phyloP scores from a whole-genome alignment of 2,888 invertebrate species.

The Drosophila niveifrons region DNA sequence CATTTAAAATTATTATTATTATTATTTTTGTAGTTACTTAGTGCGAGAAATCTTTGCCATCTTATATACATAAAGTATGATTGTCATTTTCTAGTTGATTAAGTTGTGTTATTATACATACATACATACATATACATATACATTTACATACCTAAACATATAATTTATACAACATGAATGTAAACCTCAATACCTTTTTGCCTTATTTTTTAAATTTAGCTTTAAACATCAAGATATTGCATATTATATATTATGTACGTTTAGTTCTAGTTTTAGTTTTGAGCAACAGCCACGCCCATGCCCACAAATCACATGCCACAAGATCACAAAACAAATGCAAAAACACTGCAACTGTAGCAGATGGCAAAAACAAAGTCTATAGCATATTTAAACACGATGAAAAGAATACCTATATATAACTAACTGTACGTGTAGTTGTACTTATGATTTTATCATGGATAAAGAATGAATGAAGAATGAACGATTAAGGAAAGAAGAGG shows the following conservation, averaged over 20 bases:
- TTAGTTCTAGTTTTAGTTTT: slow-evolving; percentile 63
- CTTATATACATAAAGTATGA: slow-evolving; percentile 40
- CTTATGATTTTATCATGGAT: slow-evolving; percentile 69
- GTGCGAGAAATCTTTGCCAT: slow-evolving; percentile 69
- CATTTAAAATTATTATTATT: slow-evolving; percentile 25
- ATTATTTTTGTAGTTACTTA: slow-evolving; percentile 51
- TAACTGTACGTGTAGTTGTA: slow-evolving; percentile 72
- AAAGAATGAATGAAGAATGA: neutral
- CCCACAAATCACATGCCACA: slow-evolving; percentile 30
- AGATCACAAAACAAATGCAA: slow-evolving; percentile 1
- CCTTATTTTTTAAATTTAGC: slow-evolving; percentile 72
- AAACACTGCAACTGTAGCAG: slow-evolving; percentile 30
- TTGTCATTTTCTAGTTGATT: slow-evolving; percentile 48
- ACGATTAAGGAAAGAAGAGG: slow-evolving; percentile 7
- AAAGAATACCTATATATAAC: slow-evolving; percentile 38
- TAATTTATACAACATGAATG: slow-evolving; percentile 58
- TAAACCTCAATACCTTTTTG: slow-evolving; percentile 72
- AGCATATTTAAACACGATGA: slow-evolving; percentile 30
- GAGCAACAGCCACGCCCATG: slow-evolving; percentile 63
- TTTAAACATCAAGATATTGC: slow-evolving; percentile 56
- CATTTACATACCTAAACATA: slow-evolving; percentile 9
- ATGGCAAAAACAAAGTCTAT: slow-evolving; percentile 32
- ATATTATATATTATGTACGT: slow-evolving; percentile 44
- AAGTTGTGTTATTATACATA: slow-evolving; percentile 49
- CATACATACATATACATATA: slow-evolving; percentile 10